Conservation (phyloP, 2,888 invertebrate species). For the Melipona bicolor region DNA sequence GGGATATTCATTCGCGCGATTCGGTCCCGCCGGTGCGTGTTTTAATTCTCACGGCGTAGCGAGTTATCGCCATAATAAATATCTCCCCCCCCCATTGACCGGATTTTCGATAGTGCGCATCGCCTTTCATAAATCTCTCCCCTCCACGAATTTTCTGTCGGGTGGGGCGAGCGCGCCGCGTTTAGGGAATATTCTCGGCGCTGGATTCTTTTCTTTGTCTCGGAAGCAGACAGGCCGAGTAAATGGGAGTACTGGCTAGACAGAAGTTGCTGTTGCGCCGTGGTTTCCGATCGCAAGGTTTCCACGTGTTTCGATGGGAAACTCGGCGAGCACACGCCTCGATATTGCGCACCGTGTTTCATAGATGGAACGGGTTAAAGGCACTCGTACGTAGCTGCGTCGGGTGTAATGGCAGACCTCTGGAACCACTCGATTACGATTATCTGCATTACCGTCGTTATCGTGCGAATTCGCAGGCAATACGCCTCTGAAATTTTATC, state of each 20-base stretch:
- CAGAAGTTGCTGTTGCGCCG: slow-evolving; percentile 11
- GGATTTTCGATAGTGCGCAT: slow-evolving; percentile 29
- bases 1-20: slow-evolving; percentile 31
- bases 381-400: slow-evolving; percentile 42
- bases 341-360: slow-evolving; percentile 54
- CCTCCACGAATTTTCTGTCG: slow-evolving; percentile 19
- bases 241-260: neutral
- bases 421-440: slow-evolving; percentile 36
- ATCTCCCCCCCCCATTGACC: neutral
- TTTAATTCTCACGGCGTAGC: slow-evolving; percentile 36
- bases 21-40: slow-evolving; percentile 9
- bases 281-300: slow-evolving; percentile 44
- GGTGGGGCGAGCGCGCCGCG: neutral
- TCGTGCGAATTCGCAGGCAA: slow-evolving; percentile 31
- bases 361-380: slow-evolving; percentile 37
- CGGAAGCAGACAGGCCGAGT: neutral
- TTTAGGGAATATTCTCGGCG: slow-evolving; percentile 9
- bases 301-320: slow-evolving; percentile 46
- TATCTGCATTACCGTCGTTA: slow-evolving; percentile 35
- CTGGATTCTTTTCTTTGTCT: neutral
- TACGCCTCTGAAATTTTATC: neutral
- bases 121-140: slow-evolving; percentile 39
- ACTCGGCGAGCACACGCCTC: slow-evolving; percentile 47
- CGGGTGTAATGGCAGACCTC: slow-evolving; percentile 51
- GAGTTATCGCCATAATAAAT: slow-evolving; percentile 48